These are phyloP conservation scores for Vollenhovia emeryi DNA, from an alignment of 1,140 invertebrate species.

Conservation along the genomic window DNA sequence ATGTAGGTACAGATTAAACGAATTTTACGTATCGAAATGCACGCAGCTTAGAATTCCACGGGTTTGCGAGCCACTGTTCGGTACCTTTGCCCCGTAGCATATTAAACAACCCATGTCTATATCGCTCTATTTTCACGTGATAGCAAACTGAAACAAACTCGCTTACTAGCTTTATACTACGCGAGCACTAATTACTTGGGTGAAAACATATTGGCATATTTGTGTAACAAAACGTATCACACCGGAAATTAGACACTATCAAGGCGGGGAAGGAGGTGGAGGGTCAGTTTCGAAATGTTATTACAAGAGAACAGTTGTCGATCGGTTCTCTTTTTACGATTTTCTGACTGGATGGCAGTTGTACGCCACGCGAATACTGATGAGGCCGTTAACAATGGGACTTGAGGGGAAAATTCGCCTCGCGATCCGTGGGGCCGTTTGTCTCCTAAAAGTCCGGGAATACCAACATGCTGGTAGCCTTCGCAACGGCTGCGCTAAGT, in stretches of 20 bases:
- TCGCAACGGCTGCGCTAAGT: conserved; percentile 30
- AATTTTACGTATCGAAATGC: neutral
- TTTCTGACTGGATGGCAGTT: conserved; percentile 1
- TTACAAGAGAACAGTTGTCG: conserved; percentile 6
- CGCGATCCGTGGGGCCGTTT: neutral
- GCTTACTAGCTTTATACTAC: conserved; percentile 5
- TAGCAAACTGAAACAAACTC: conserved; percentile 42
- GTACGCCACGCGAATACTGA: conserved; percentile 9
- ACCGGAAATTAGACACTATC: neutral
- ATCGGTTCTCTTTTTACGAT: neutral
- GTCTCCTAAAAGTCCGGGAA: conserved; percentile 32
- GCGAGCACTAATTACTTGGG: conserved; percentile 12
- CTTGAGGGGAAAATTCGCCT: conserved; percentile 7
- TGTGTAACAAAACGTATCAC: neutral
- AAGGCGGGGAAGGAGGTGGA: no score
- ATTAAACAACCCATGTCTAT: conserved; percentile 21
- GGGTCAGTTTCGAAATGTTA: neutral
- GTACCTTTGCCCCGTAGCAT: neutral
- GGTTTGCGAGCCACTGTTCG: neutral
- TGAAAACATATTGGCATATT: conserved; percentile 15
- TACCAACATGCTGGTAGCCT: neutral
- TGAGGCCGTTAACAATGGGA: conserved; percentile 12
- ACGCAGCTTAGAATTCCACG: neutral
- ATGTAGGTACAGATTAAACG: neutral
- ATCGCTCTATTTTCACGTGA: conserved; percentile 7